Percentiles rank a stretch among this genome's conserved stretches.
These are phyloP conservation scores for Drosophila ficusphila DNA, from an alignment of 1,140 invertebrate species.

Conservation along the genomic window DNA sequence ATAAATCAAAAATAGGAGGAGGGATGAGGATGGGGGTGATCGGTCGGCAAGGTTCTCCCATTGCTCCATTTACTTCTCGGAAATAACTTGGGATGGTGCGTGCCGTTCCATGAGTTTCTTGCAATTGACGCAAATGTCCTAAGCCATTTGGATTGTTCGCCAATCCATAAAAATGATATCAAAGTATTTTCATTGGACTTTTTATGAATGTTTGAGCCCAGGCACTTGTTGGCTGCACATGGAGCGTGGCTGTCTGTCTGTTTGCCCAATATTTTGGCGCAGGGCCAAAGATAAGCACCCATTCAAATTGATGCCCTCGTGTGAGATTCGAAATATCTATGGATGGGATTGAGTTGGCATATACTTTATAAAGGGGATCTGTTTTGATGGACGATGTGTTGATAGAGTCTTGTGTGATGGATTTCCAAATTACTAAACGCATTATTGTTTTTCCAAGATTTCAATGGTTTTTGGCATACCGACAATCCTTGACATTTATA, in stretches of 20 bases:
- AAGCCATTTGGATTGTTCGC: constrained; percentile 21
- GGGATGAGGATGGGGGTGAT: not conserved
- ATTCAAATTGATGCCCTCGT: constrained; percentile 16
- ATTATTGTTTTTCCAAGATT: no score
- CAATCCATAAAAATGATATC: constrained; percentile 31
- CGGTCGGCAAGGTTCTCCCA: not conserved
- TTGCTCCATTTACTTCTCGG: constrained; percentile 23
- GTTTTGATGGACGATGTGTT: constrained; percentile 22
- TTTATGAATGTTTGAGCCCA: constrained; percentile 22
- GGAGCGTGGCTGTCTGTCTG: constrained; percentile 28
- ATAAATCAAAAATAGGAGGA: constrained; percentile 65
- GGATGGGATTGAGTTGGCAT: not conserved
- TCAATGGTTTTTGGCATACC: no score
- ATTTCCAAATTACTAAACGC: no score
- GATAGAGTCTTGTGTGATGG: not conserved
- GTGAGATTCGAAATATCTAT: constrained; percentile 5
- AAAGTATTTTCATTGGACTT: constrained; percentile 38
- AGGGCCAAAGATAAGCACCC: constrained; percentile 25
- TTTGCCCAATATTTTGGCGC: constrained; percentile 25
- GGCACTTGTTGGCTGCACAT: constrained; percentile 36
- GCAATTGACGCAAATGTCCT: constrained; percentile 49
- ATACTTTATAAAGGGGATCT: constrained; percentile 7
- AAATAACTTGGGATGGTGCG: constrained; percentile 26
- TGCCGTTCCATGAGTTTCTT: constrained; percentile 19
- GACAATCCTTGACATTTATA: constrained; percentile 2